These are phyloP conservation scores for Thryonomys swinderianus DNA, from an alignment of 2,113 vertebrate genomes.

Conservation along the genomic window DNA sequence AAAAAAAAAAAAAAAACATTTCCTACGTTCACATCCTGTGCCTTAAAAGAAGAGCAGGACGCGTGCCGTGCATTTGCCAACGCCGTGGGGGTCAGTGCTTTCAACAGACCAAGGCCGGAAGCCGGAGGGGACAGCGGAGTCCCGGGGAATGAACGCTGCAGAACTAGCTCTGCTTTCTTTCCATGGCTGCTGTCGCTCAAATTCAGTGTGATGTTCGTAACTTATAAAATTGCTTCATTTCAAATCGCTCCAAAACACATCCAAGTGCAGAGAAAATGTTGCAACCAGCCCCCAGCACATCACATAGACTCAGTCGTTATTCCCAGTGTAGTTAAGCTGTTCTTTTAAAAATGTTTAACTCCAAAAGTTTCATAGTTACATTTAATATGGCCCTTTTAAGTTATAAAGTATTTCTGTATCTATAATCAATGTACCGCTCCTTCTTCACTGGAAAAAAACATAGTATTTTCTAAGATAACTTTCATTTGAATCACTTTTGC, in stretches of 20 bases:
- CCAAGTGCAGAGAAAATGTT: not conserved
- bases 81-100: not conserved
- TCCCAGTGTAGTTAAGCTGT: not conserved
- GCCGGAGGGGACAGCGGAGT: no score
- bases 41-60: not conserved
- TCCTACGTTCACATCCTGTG: not conserved
- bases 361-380: not conserved
- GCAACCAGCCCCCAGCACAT: accelerated
- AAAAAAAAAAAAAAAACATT: not conserved
- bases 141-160: no score
- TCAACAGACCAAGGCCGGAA: no score
- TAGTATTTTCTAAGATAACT: not conserved
- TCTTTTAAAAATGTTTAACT: not conserved
- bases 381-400: not conserved
- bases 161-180: no score
- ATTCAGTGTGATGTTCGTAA: not conserved
- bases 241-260: not conserved
- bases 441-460: not conserved
- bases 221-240: not conserved
- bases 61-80: accelerated
- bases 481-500: not conserved
- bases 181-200: not conserved
- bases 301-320: not conserved
- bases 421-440: not conserved
- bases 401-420: not conserved